A percentile compares a stretch with the other conserved stretches of the same genome.
These are phyloP conservation scores for Haplochromis burtoni DNA, from an alignment of 2,113 vertebrate species.

Conservation along the genomic window DNA sequence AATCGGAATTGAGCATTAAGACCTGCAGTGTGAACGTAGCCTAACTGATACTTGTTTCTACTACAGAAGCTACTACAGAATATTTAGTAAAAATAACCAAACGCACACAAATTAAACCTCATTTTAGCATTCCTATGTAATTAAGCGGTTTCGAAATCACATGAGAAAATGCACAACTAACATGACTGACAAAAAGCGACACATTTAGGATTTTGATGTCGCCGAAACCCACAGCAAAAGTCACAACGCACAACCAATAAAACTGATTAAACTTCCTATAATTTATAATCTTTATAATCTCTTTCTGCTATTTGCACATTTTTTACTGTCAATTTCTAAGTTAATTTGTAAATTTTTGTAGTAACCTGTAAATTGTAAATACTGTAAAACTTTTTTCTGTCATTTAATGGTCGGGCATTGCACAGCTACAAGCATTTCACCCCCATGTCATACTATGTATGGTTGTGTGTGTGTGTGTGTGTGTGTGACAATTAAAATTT, in stretches of 20 bases:
- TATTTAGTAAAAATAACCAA: neutral
- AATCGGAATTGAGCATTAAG: neutral
- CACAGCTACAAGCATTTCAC: too few species aligned
- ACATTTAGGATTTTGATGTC: neutral
- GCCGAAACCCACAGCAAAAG: neutral
- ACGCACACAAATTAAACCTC: neutral
- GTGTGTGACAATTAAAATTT: neutral
- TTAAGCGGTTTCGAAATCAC: neutral
- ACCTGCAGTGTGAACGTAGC: neutral
- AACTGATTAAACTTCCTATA: neutral
- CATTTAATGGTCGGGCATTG: too few species aligned
- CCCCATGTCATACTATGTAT: too few species aligned
- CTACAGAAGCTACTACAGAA: neutral
- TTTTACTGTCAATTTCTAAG: too few species aligned
- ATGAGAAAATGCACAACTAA: neutral
- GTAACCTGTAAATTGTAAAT: too few species aligned
- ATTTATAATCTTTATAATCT: too few species aligned
- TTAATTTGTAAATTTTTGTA: too few species aligned
- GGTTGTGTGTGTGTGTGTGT: too few species aligned
- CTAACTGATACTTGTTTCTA: neutral
- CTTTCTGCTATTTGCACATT: too few species aligned
- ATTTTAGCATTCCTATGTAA: neutral
- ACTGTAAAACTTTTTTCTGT: too few species aligned
- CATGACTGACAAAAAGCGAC: neutral
- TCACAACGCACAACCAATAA: neutral